Evolutionary conservation across 2,797 vertebrate genomes (phyloP), one percentile per base, ranked within the genome.

Genomic region (Pachyuromys duprasi): DNA sequence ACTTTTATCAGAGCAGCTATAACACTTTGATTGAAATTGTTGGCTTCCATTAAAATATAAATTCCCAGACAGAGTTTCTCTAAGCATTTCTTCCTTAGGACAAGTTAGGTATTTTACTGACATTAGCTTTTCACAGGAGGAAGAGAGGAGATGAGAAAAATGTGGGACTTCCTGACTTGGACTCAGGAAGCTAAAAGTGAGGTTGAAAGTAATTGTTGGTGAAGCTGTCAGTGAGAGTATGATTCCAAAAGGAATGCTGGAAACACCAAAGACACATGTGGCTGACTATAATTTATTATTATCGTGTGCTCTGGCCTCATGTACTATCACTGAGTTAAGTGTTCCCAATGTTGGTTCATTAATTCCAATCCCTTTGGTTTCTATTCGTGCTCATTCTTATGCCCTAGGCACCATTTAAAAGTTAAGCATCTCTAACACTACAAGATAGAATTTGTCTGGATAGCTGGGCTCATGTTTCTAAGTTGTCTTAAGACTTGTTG

Each of bases 31-130:
- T 79, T 96, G 96, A 57, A 81, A 31, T 53, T 57, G 72, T 94
- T 88, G 69, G 93, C 39, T 86, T 36, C 57, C 74, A 92, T 93
- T 90, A 86, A 97, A 97, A 72, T 94, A 65, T 53, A 92, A 86
- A 93, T 89, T 15, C 81, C 78, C 86, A 76, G 17, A 86, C 93
- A 90, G 86, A 84, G 4, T 78, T 33, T 95, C 62, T 80, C 12
- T 82, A 57, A 84, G 45, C 39, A 92, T 83, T 83, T 93, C 65
- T 83, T 82, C 90, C 88, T 80, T 60, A 45, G 78, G 86, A 63
- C 45, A 55, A 92, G 78, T 83, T 82, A 90, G 92, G 63, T 31
- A 45, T 74, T 95, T 96, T 90, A 93, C 60, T 74, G 91, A 96
- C 36, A 11, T 45, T 65, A 65, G n/a, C 53, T 80, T 92, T 97